These are phyloP conservation scores for Tiliqua scincoides DNA, from an alignment of 2,113 vertebrate species.

Conservation along the genomic window DNA sequence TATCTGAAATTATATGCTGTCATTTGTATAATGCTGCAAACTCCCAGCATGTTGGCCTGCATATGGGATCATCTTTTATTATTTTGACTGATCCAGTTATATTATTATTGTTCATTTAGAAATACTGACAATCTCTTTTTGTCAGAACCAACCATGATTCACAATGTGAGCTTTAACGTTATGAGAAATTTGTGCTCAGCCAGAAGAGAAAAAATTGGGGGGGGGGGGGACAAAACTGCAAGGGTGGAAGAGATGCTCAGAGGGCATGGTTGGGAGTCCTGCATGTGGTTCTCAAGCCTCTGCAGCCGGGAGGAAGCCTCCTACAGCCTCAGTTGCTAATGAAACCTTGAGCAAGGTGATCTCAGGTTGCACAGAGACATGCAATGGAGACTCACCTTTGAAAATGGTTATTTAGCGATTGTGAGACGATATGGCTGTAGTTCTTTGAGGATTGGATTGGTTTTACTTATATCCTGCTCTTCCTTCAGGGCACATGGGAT, in stretches of 20 bases:
- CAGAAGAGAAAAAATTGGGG: not conserved
- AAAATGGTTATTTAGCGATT: not conserved
- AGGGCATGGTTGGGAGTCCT: not conserved
- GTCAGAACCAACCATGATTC: not conserved
- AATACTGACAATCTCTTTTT: not conserved
- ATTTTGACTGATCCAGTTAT: not conserved
- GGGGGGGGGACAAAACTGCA: not conserved
- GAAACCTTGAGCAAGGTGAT: too few relatives aligned
- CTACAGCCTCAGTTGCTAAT: not conserved
- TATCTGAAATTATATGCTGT: not conserved
- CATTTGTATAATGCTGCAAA: not conserved
- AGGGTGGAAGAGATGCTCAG: not conserved
- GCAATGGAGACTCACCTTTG: not conserved
- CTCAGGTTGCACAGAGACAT: not conserved
- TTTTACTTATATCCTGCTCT: not conserved
- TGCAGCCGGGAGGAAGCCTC: not conserved
- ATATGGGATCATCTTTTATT: not conserved
- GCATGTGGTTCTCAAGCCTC: not conserved
- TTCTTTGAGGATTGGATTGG: not conserved
- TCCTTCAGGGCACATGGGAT: not conserved
- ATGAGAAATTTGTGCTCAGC: not conserved
- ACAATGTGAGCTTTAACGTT: not conserved
- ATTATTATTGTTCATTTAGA: not conserved
- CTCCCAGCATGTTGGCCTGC: not conserved
- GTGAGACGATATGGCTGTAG: not conserved